A percentile compares a stretch with the other conserved stretches of the same genome.
phyloP scores from a whole-genome alignment of 2,113 vertebrate genomes.

The Coreoperca whiteheadi region DNA sequence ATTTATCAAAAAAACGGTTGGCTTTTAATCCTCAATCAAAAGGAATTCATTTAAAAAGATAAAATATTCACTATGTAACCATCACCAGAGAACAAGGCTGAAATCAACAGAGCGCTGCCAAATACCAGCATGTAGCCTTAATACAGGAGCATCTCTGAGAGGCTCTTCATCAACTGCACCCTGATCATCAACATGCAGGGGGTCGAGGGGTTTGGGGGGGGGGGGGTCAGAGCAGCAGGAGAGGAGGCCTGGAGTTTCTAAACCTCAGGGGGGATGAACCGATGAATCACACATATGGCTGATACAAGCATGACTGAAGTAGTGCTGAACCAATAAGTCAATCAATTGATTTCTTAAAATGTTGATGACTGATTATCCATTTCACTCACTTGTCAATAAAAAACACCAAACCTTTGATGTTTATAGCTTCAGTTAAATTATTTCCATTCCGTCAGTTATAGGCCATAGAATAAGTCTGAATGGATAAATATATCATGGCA shows the following conservation, averaged over 20 bases:
- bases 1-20: background rate
- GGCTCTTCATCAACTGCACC: slow-evolving; percentile 61
- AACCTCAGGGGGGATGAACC: slow-evolving; percentile 14
- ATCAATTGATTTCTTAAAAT: background rate
- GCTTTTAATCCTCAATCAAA: slow-evolving; percentile 48
- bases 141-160: slow-evolving; percentile 52
- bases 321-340: background rate
- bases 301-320: background rate
- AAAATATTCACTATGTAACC: slow-evolving; percentile 51
- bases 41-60: slow-evolving; percentile 42
- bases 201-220: background rate
- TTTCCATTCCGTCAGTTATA: background rate
- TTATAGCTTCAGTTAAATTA: background rate
- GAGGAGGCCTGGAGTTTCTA: background rate
- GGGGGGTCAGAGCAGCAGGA: background rate
- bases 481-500: background rate
- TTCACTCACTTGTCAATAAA: background rate
- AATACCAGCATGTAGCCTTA: slow-evolving; percentile 53
- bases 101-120: slow-evolving; percentile 61
- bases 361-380: background rate
- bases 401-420: background rate
- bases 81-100: slow-evolving; percentile 39
- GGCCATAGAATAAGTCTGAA: background rate
- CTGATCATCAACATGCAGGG: slow-evolving; percentile 55
- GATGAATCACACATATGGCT: slow-evolving; percentile 15